phyloP scores from a whole-genome alignment of 2,113 vertebrate genomes.

The Entelurus aequoreus region DNA sequence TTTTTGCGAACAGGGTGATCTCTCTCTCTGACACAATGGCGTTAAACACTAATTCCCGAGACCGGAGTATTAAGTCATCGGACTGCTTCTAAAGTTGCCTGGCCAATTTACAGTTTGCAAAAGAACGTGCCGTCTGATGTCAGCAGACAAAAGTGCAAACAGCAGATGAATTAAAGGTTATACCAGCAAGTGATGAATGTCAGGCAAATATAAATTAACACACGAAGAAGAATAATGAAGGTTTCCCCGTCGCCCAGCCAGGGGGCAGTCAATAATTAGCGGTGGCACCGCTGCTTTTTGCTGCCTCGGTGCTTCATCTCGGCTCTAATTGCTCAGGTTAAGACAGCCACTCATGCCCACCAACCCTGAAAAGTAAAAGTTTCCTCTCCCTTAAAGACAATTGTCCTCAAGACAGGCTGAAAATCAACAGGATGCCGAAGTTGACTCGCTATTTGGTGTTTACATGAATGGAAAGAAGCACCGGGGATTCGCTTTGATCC shows the following conservation, averaged over 20 bases:
- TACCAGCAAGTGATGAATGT: slow-evolving; percentile 73
- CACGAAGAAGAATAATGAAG: slow-evolving; percentile 74
- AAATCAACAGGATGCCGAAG: slow-evolving; percentile 27
- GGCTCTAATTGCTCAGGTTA: slow-evolving; percentile 75
- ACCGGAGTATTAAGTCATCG: background rate
- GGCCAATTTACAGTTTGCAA: slow-evolving; percentile 49
- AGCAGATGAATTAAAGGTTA: slow-evolving; percentile 92
- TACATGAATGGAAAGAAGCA: slow-evolving; percentile 50
- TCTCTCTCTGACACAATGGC: background rate
- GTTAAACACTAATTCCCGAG: background rate
- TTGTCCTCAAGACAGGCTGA: slow-evolving; percentile 1
- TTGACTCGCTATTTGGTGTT: slow-evolving; percentile 52
- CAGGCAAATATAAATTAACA: slow-evolving; percentile 78
- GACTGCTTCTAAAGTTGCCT: background rate
- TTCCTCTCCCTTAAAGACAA: slow-evolving; percentile 13
- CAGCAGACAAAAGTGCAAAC: slow-evolving; percentile 86
- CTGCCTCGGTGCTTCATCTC: slow-evolving; percentile 42
- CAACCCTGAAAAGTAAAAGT: background rate
- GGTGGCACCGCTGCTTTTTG: slow-evolving; percentile 47
- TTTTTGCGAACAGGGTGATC: too few relatives aligned
- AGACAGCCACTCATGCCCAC: slow-evolving; percentile 37
- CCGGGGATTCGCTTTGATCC: slow-evolving; percentile 68
- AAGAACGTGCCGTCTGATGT: slow-evolving; percentile 61
- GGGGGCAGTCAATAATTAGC: slow-evolving; percentile 76
- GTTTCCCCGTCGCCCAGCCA: slow-evolving; percentile 41